Evolutionary conservation across 2,888 invertebrate species (phyloP), one percentile per base, ranked within the genome.

Genomic region (Pristionchus arcanus): DNA sequence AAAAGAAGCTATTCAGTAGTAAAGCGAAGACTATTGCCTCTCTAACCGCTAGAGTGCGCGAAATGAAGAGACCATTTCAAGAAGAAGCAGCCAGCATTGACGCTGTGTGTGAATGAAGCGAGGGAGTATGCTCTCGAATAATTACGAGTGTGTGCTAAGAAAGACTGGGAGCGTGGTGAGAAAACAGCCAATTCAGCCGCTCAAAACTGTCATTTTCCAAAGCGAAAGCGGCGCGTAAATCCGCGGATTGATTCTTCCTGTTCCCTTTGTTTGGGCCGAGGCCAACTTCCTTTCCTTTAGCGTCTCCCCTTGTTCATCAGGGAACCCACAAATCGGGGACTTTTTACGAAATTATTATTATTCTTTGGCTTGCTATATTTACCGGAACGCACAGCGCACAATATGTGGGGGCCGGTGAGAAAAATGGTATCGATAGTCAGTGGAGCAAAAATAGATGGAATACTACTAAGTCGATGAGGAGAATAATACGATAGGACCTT

Each of bases 401-500:
- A 49, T 49, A 49, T 49, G 9, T 49, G 42, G 42, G 11, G 42
- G 42, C 42, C 42, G 9, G 42, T 49, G 42, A 49, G 63, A 25
- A 63, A 21, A 63, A 63, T 63, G n/a, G 63, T 63, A 63, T 63
- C 25, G 25, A 63, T 59, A 25, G 25, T 9, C 42, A 49, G 42
- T 7, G 19, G 21, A 59, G n/a, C 63, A 63, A 63, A 63, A 63
- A 63, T 63, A 63, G 63, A 63, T 63, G n/a, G 25, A 21, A 19
- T 19, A 63, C 25, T n/a, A 63, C 25, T n/a, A 63, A 63, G 63
- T 63, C 25, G 59, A 59, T 21, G 68, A 68, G 34, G 21, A 31
- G 68, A 68, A 31, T 68, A 68, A 68, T 68, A 68, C 31, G 68
- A 68, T 31, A 68, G 68, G 68, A 31, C 68, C n/a, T n/a, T 28